Evolutionary conservation across 2,113 vertebrate species (phyloP), one percentile per base, ranked within the genome.

Genomic region (Terrapene triunguis): DNA sequence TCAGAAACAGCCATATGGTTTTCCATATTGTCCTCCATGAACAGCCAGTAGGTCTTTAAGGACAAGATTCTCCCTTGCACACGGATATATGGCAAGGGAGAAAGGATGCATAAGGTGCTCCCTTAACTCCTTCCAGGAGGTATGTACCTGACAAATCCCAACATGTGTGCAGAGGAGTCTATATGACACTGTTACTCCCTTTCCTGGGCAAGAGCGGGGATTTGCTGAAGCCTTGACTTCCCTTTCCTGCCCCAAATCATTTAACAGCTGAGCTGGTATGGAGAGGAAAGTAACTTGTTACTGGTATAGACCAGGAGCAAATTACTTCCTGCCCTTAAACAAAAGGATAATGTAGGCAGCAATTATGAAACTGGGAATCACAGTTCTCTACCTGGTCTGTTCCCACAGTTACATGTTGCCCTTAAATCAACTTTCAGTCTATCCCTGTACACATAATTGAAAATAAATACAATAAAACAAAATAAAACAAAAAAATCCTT

Each of bases 111-210:
- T 2, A 4, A 8, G 6, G 29, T 62, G 8, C 8, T 25, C 44
- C 2, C 9, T 47, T 57, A 80, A 92, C n/a, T 4, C 3, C 21
- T 65, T 3, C 2, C 27, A 42, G 5, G 19, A 25, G 35, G 2
- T 51, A 38, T 47, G 2, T 53, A 51, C 3, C 32, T 89, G 55
- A 54, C 4, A 0, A 25, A 47, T 29, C 42, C 38, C 72, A 76
- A 24, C 38, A 44, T 25, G 24, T 11, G 42, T 76, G 11, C 42
- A 21, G 17, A 85, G 1, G 3, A 42, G 8, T 21, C 62, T 6
- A 7, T 2, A 72, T 4, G 3, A 32, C 62, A 47, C 0, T 0
- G 2, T 69, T 27, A 2, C 9, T 51, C 51, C 44, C 2, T 32
- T 19, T 38, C 42, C 42, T 76, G 42, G 1, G 5, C 0, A 4